Evolutionary conservation across 2,888 invertebrate genomes (phyloP).

Genomic region (Synanthedon formicaeformis): DNA sequence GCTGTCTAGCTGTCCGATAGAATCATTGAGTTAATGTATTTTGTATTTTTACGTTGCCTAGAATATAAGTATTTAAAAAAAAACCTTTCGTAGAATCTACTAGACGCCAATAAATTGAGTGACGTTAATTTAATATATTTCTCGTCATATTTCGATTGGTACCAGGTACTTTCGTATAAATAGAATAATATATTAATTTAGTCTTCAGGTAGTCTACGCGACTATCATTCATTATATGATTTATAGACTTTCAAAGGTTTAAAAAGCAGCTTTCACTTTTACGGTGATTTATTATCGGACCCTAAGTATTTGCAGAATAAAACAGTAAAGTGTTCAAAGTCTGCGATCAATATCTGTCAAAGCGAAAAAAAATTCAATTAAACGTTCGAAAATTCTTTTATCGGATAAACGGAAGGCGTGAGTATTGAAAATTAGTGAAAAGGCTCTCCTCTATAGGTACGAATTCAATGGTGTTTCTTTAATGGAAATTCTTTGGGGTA

Average conservation of each 20-base stretch:
- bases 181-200: no score
- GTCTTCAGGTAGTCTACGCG: slow-evolving; percentile 9
- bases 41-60: no score
- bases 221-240: slow-evolving; percentile 42
- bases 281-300: slow-evolving; percentile 52
- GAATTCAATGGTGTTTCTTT: slow-evolving; percentile 38
- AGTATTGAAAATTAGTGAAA: slow-evolving; percentile 54
- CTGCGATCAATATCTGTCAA: slow-evolving; percentile 61
- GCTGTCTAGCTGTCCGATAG: no score
- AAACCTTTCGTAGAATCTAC: no score
- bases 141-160: no score
- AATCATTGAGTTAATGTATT: no score
- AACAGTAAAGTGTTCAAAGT: slow-evolving; percentile 53
- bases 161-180: no score
- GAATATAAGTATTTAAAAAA: no score
- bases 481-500: slow-evolving; percentile 31
- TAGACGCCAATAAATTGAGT: no score
- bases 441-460: slow-evolving; percentile 35
- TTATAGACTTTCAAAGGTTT: slow-evolving; percentile 47
- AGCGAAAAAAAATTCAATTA: slow-evolving; percentile 57
- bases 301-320: slow-evolving; percentile 49
- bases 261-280: slow-evolving; percentile 47
- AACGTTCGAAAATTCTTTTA: slow-evolving; percentile 48
- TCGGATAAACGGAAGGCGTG: slow-evolving; percentile 50
- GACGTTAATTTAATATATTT: no score